Conservation (phyloP, 2,113 vertebrate genomes). For the Megalops atlanticus region DNA sequence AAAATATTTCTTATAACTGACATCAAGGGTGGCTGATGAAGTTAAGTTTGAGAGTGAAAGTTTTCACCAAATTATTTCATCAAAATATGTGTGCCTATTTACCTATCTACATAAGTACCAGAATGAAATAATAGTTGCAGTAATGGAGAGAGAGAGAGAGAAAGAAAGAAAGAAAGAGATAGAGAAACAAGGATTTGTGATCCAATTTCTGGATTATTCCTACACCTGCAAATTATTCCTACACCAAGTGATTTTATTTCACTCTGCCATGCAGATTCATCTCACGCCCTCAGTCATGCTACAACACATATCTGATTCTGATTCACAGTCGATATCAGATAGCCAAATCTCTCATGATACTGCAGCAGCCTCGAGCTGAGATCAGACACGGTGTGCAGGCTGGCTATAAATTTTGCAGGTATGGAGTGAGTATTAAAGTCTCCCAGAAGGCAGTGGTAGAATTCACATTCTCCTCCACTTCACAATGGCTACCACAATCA, state of each 20-base stretch:
- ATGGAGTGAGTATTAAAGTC: background rate
- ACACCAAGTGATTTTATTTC: too few relatives aligned
- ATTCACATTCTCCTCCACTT: background rate
- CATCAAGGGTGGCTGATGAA: background rate
- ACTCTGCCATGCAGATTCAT: too few relatives aligned
- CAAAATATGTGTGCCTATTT: background rate
- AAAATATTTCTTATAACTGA: background rate
- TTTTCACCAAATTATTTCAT: background rate
- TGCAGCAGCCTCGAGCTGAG: background rate
- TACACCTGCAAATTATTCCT: too few relatives aligned
- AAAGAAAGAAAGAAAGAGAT: background rate
- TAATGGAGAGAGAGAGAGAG: background rate
- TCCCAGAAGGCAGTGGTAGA: background rate
- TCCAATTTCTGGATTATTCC: too few relatives aligned
- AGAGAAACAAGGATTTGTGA: too few relatives aligned
- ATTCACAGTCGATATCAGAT: conserved; percentile 5
- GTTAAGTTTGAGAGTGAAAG: background rate
- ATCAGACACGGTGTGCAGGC: background rate
- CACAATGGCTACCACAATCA: background rate
- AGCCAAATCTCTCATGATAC: conserved; percentile 10
- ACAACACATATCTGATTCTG: too few relatives aligned
- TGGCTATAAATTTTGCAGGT: background rate
- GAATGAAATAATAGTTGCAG: too few relatives aligned
- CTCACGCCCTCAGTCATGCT: background rate
- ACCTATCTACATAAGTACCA: too few relatives aligned